Evolutionary conservation across 2,888 invertebrate species (phyloP).

Genomic region (Stegana nigrithorax): DNA sequence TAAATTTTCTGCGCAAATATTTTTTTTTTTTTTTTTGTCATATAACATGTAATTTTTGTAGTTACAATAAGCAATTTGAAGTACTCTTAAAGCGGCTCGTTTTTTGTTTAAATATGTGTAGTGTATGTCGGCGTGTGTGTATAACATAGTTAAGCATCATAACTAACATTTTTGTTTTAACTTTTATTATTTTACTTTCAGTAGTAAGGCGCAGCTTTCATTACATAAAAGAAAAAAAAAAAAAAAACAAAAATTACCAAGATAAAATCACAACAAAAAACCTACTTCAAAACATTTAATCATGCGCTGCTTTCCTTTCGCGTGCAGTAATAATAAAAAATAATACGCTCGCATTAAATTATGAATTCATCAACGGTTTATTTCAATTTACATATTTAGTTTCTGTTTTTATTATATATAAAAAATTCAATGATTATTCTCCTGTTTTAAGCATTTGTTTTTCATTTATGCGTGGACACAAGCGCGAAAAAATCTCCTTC

Average conservation of each 20-base stretch:
- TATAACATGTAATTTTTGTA: neutral
- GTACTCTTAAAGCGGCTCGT: neutral
- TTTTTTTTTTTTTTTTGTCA: neutral
- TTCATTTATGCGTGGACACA: neutral
- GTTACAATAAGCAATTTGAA: neutral
- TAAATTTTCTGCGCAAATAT: neutral
- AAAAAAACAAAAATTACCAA: neutral
- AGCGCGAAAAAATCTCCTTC: neutral
- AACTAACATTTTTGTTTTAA: neutral
- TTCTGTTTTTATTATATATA: neutral
- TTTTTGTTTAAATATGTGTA: slow-evolving; percentile 7
- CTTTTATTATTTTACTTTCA: neutral
- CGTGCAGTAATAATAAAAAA: slow-evolving; percentile 21
- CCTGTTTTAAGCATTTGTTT: too few species aligned
- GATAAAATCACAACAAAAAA: neutral
- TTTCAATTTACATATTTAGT: neutral
- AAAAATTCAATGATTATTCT: neutral
- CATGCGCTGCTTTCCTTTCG: slow-evolving; percentile 23
- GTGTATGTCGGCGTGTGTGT: neutral
- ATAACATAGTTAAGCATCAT: neutral
- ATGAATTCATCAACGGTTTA: slow-evolving; percentile 7
- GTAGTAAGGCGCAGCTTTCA: neutral
- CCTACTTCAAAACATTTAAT: slow-evolving; percentile 11
- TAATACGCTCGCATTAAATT: neutral
- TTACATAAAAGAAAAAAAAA: neutral